A percentile compares a stretch with the other conserved stretches of the same genome.
These are phyloP conservation scores for Apodemus agrarius DNA, from an alignment of 2,797 vertebrate genomes.

Conservation along the genomic window DNA sequence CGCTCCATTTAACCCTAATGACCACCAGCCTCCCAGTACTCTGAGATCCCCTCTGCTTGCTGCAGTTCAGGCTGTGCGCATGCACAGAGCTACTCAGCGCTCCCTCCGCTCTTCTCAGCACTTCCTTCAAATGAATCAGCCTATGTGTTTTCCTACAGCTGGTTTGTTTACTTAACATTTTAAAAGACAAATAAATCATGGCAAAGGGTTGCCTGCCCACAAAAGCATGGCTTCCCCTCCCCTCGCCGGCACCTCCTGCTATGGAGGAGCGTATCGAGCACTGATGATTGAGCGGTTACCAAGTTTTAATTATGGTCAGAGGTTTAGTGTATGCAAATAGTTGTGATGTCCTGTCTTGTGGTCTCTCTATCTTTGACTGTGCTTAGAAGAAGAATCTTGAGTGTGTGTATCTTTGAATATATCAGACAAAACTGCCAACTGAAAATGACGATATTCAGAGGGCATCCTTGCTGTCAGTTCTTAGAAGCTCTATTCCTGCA, in stretches of 20 bases:
- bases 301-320: background rate
- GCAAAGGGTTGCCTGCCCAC: background rate
- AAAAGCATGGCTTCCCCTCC: background rate
- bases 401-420: background rate
- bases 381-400: background rate
- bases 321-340: background rate
- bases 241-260: rapidly evolving
- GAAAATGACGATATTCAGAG: background rate
- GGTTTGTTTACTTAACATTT: conserved; percentile 46
- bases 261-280: background rate
- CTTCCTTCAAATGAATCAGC: conserved; percentile 4
- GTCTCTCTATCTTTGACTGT: background rate
- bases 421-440: conserved; percentile 38
- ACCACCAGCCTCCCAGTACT: background rate
- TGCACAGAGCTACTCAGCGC: no score
- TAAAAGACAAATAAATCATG: background rate
- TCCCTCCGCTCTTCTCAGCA: background rate
- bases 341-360: background rate
- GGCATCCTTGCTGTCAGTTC: background rate
- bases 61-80: no score
- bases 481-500: background rate
- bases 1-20: no score
- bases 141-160: background rate
- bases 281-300: background rate
- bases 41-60: background rate